These are phyloP conservation scores for Siniperca undulata DNA, from an alignment of 2,797 vertebrate species.

Conservation along the genomic window DNA sequence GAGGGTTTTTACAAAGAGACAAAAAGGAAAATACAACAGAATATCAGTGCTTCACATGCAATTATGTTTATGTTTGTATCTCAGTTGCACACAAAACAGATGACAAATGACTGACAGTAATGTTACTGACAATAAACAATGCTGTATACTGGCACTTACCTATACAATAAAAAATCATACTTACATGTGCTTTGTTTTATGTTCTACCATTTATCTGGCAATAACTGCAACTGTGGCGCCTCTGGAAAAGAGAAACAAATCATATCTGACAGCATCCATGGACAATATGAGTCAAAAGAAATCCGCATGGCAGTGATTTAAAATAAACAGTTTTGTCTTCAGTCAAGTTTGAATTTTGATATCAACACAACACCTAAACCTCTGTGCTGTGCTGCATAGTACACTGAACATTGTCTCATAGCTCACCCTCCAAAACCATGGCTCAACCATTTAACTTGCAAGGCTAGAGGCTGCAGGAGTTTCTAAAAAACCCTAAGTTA, in stretches of 20 bases:
- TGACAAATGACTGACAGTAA: conserved; percentile 23
- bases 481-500: neutral
- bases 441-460: conserved; percentile 8
- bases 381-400: conserved; percentile 10
- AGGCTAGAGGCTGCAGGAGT: conserved; percentile 7
- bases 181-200: conserved; percentile 15
- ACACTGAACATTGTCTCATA: conserved; percentile 2
- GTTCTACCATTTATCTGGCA: neutral
- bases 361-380: conserved; percentile 10
- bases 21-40: neutral
- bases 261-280: conserved; percentile 7
- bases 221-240: neutral
- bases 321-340: conserved; percentile 22
- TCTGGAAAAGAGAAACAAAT: conserved; percentile 18
- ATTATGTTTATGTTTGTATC: neutral
- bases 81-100: neutral
- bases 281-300: neutral
- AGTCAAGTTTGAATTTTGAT: conserved; percentile 9
- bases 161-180: neutral
- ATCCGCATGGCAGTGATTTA: neutral
- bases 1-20: neutral
- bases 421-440: conserved; percentile 15
- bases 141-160: neutral
- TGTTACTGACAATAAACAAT: conserved; percentile 11
- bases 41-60: neutral